Percentiles rank a stretch among this genome's conserved stretches.
Evolutionary conservation across 2,888 invertebrate species (phyloP).

Genomic region (Tolmerus cingulatus): DNA sequence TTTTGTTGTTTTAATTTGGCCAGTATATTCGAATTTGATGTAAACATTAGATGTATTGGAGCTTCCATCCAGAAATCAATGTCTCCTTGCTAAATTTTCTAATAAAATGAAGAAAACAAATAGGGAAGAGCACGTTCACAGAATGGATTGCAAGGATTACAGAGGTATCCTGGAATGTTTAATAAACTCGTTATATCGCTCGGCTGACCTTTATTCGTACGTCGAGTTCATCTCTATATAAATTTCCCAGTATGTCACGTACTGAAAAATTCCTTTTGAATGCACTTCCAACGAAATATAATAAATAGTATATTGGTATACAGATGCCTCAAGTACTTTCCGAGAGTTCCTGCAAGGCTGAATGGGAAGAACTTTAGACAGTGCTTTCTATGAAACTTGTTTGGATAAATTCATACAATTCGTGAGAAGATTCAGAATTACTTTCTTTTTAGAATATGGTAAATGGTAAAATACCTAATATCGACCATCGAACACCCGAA

Average conservation of each 20-base stretch:
- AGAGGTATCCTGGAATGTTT: background rate
- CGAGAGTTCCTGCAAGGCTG: background rate
- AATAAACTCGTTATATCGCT: background rate
- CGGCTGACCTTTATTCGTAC: background rate
- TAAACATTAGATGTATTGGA: too few species aligned
- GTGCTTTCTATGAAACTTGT: background rate
- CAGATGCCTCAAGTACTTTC: background rate
- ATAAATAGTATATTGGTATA: background rate
- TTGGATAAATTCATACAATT: background rate
- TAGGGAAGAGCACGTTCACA: background rate
- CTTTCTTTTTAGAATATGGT: background rate
- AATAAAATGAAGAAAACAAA: background rate
- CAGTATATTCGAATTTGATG: too few species aligned
- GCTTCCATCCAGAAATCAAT: too few species aligned
- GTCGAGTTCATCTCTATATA: background rate
- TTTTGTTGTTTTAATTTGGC: too few species aligned
- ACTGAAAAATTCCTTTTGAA: background rate
- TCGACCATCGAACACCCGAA: too few species aligned
- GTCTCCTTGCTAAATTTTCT: too few species aligned
- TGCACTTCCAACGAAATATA: background rate
- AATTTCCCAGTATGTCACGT: background rate
- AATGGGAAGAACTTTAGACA: background rate
- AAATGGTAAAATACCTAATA: background rate
- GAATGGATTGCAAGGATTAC: too few species aligned
- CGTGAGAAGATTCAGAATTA: background rate